Conservation (phyloP, 2,113 vertebrate genomes). For the Microcebus murinus region DNA sequence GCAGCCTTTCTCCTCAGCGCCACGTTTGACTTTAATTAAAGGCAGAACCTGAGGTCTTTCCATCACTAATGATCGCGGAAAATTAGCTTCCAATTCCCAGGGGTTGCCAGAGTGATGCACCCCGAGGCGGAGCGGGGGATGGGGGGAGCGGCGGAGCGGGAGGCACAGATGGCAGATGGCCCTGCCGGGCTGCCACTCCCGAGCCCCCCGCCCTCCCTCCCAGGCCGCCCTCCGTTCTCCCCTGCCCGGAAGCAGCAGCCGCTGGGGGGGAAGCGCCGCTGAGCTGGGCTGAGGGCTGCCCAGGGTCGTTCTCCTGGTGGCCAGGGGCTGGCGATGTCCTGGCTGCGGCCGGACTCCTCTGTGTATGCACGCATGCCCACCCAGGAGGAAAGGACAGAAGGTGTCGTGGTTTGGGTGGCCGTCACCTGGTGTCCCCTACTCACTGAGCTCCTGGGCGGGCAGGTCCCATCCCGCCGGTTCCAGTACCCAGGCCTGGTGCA, state of each 20-base stretch:
- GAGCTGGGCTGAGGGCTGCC: background rate
- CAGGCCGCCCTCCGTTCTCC: background rate
- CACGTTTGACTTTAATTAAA: constrained; percentile 85
- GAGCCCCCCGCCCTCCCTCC: background rate
- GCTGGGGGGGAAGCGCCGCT: fast-evolving
- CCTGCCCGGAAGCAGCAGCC: background rate
- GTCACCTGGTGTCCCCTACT: background rate
- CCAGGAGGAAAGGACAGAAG: background rate
- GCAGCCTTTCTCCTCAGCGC: constrained; percentile 75
- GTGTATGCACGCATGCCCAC: background rate
- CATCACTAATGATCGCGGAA: constrained; percentile 85
- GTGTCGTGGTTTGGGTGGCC: background rate
- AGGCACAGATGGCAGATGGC: constrained; percentile 57
- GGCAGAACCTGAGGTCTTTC: constrained; percentile 82
- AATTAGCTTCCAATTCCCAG: constrained; percentile 85
- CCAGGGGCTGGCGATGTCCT: background rate
- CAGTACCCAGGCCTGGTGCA: background rate
- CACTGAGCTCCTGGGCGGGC: background rate
- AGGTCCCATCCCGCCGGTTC: background rate
- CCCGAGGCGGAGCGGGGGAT: constrained; percentile 75
- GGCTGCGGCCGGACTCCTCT: background rate
- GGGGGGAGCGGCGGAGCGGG: background rate
- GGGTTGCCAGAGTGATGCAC: constrained; percentile 77
- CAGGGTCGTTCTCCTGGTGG: background rate
- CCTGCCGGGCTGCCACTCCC: constrained; percentile 4